phyloP scores from a whole-genome alignment of 1,140 invertebrate species.

The Drosophila navojoa region DNA sequence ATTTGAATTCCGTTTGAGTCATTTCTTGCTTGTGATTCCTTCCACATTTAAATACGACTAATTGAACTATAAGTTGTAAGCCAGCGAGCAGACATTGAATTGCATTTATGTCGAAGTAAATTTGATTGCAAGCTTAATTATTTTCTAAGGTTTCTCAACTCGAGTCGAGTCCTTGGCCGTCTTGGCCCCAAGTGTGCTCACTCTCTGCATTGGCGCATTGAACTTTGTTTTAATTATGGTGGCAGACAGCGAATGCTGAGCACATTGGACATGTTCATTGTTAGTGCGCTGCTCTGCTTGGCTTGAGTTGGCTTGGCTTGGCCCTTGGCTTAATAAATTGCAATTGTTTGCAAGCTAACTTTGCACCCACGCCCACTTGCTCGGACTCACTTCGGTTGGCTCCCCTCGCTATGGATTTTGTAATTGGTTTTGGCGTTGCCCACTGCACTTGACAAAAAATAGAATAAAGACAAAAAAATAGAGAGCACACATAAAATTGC shows the following conservation, averaged over 20 bases:
- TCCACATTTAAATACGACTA: too few relatives aligned
- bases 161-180: background rate
- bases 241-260: constrained; percentile 42
- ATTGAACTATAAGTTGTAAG: too few relatives aligned
- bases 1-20: too few relatives aligned
- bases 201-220: constrained; percentile 62
- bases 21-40: too few relatives aligned
- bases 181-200: constrained; percentile 5
- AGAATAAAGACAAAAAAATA: background rate
- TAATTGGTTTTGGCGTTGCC: constrained; percentile 72
- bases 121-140: background rate
- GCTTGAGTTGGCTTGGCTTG: constrained; percentile 32
- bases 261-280: constrained; percentile 70
- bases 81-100: background rate
- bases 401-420: constrained; percentile 50
- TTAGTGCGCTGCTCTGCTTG: constrained; percentile 48
- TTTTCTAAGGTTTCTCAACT: background rate
- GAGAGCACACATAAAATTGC: constrained; percentile 29
- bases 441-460: constrained; percentile 69
- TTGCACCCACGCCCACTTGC: constrained; percentile 43
- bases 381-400: constrained; percentile 58
- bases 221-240: constrained; percentile 79
- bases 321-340: constrained; percentile 77
- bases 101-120: background rate
- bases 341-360: constrained; percentile 78